Evolutionary conservation across 2,797 vertebrate genomes (phyloP), one percentile per base, ranked within the genome.

Genomic region (Sebastes goodei): DNA sequence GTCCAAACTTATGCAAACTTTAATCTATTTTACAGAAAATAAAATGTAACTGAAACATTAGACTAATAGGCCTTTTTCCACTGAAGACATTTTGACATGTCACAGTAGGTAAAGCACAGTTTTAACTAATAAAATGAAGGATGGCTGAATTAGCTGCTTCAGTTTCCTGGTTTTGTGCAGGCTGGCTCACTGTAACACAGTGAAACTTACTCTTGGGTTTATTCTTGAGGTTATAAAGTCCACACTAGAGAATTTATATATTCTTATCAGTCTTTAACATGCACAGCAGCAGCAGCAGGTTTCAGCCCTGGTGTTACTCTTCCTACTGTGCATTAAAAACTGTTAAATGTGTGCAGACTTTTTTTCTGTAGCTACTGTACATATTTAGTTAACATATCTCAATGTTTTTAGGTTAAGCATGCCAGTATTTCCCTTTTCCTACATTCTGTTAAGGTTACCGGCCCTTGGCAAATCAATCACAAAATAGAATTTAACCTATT

Each of bases 61-160:
- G 2, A 35, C 6, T 10, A 29, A 29, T 7, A 2, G 14, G 21
- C 17, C 0, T 0, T n/a, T 66, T 52, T 62, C 2, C 2, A n/a
- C 29, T 12, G 5, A 49, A 60, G 20, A 1, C 4, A 23, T 23
- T 59, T 10, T 21, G 10, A 56, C 32, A 33, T 33, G 11, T 68
- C 14, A 74, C 2, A 25, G 27, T 11, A 42, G 7, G 30, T 59
- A 64, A 65, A 30, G 15, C 9, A 30, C 5, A 46, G 5, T 17
- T 17, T 10, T 3, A 10, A 21, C 38, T 25, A 4, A 17, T n/a
- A 57, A 49, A n/a, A 25, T 21, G 15, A 64, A 11, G 5, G 1
- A 35, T 23, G 62, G 63, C 21, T 53, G 21, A 23, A 21, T 21
- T 60, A 27, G 10, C 49, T 20, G 20, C 17, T 52, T 68, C 56